Base-by-base conservation (phyloP, 92 coral and sea anemone genomes). In the Phenganax marumi region DNA sequence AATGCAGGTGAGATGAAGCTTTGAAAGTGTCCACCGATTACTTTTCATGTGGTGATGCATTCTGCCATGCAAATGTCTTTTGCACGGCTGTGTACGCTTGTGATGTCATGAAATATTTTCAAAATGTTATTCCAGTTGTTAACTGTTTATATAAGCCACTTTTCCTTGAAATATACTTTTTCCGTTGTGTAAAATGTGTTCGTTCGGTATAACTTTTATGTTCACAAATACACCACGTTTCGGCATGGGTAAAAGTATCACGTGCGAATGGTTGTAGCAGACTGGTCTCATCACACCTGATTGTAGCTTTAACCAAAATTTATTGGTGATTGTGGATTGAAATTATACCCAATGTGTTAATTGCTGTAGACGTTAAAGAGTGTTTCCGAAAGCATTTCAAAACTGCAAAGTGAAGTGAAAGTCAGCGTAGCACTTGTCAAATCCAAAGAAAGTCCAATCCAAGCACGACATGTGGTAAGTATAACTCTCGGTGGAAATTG, bases 401-500 rank as follows among this genome's bases (percentile, higher is more conserved):
- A 86, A 22, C 58, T 92, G 23, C 91, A 88, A 83, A 88, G 91
- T 57, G 99, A 96, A 78, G 94, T 91, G 17, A 97, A 96, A 72
- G 76, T 96, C 43, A 93, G 97, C 43, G 96, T 95, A 10, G 93
- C 93, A 84, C 91, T 97, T 12, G 99, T 90, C 24, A 96, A 92
- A 85, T 96, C 99, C 24, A 92, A 96, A 64, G 97, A 96, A 83
- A 90, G 96, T 68, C 99, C 97, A 21, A 81, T 89, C 21, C 96
- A 92, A 82, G 99, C 99, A 13, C 89, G 99, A 52, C 96, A 96
- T 79, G 85, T 96, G 81, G 99, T 96, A 85, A 87, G 97, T 43
- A 70, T 53, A 52, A 10, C 50, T 10, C 72, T 50, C 12, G 39
- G 7, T n/a, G 22, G 22, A 21, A 61, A 51, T 33, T 81, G 52